Evolutionary conservation across 2,888 invertebrate species (phyloP).

Genomic region (Drosophila atroscutellata): DNA sequence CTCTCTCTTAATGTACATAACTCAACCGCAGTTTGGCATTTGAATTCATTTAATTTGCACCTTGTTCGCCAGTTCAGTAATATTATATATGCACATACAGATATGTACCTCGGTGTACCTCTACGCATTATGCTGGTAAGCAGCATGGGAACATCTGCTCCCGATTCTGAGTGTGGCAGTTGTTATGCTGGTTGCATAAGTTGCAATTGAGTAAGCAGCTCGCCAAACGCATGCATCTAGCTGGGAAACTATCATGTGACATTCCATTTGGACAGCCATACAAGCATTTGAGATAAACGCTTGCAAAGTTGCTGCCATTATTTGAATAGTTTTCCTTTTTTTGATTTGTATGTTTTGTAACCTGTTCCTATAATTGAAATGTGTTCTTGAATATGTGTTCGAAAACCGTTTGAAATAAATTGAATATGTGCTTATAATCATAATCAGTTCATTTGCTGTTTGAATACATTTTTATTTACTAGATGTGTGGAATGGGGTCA

Average conservation of each 20-base stretch:
- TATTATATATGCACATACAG: slow-evolving; percentile 44
- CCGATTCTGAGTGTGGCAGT: slow-evolving; percentile 6
- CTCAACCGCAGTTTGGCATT: slow-evolving; percentile 64
- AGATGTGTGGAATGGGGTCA: background rate
- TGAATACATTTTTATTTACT: background rate
- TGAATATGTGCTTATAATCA: background rate
- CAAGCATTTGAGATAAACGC: background rate
- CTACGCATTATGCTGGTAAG: slow-evolving; percentile 45
- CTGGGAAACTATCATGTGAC: slow-evolving; percentile 2
- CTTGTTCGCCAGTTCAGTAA: slow-evolving; percentile 73
- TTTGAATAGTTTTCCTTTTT: background rate
- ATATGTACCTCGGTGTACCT: slow-evolving; percentile 11
- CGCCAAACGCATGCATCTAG: slow-evolving; percentile 1
- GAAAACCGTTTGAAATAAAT: background rate
- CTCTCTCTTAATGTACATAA: slow-evolving; percentile 1
- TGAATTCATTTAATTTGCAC: slow-evolving; percentile 79
- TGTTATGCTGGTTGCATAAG: slow-evolving; percentile 38
- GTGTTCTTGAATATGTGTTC: background rate
- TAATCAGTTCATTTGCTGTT: background rate
- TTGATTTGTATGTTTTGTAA: background rate
- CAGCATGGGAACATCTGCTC: slow-evolving; percentile 34
- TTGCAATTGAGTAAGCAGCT: background rate
- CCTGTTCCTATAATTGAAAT: background rate
- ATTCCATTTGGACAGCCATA: background rate
- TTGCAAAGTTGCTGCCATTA: background rate